These are phyloP conservation scores for Chauna torquata DNA, from an alignment of 2,113 vertebrate species.

Conservation along the genomic window DNA sequence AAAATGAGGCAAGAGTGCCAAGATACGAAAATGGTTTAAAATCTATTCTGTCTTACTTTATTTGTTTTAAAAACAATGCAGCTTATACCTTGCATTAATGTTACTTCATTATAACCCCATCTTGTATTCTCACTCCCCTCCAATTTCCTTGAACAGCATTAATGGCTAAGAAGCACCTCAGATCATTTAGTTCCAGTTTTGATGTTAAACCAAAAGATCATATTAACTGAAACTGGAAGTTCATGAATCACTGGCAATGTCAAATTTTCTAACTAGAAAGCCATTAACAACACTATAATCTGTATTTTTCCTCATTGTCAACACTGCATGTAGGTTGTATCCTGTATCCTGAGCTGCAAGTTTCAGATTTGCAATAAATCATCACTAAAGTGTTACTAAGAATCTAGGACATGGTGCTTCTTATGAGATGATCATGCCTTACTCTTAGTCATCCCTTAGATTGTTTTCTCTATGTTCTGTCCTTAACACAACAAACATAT, in stretches of 20 bases:
- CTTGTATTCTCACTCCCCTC: background rate
- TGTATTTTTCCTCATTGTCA: background rate
- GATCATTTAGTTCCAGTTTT: background rate
- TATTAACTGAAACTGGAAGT: background rate
- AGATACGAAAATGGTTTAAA: background rate
- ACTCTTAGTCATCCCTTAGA: too few species aligned
- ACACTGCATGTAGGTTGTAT: background rate
- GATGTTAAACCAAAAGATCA: background rate
- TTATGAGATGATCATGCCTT: background rate
- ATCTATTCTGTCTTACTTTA: background rate
- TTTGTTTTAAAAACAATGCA: constrained; percentile 8
- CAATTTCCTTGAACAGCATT: background rate
- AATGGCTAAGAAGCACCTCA: background rate
- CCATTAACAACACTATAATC: background rate
- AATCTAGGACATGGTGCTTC: background rate
- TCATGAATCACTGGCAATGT: background rate
- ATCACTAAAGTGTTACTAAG: background rate
- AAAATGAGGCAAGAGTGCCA: background rate
- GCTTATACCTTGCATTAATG: background rate
- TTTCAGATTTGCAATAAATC: background rate
- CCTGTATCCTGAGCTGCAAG: background rate
- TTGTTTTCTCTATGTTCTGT: background rate
- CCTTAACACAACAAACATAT: background rate
- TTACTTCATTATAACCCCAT: background rate
- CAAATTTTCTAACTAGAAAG: background rate